phyloP scores from a whole-genome alignment of 2,888 invertebrate species.

The Idaea straminata region DNA sequence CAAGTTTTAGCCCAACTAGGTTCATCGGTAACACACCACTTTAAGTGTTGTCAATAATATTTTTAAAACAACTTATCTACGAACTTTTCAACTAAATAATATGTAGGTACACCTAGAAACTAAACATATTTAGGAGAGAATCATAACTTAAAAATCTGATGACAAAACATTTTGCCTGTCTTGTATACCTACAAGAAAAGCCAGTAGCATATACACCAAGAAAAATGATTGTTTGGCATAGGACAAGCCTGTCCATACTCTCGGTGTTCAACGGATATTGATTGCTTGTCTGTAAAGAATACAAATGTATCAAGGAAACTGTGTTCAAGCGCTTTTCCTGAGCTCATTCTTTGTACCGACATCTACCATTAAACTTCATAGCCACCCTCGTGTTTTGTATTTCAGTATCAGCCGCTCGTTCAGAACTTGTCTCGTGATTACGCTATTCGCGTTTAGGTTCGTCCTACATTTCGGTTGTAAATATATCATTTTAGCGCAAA shows the following conservation, averaged over 20 bases:
- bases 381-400: constrained; percentile 40
- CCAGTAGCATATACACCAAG: constrained; percentile 29
- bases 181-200: background rate
- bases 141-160: background rate
- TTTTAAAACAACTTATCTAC: too few species aligned
- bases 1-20: too few species aligned
- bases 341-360: constrained; percentile 66
- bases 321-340: constrained; percentile 51
- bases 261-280: constrained; percentile 68
- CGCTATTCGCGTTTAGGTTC: background rate
- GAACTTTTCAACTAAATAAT: too few species aligned
- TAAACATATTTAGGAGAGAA: too few species aligned
- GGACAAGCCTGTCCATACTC: constrained; percentile 58
- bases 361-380: constrained; percentile 70
- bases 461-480: constrained; percentile 1
- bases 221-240: constrained; percentile 51
- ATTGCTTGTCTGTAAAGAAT: constrained; percentile 76
- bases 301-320: constrained; percentile 74
- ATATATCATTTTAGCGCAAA: background rate
- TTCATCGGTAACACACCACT: too few species aligned
- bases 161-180: constrained; percentile 2
- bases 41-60: too few species aligned
- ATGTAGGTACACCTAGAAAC: too few species aligned
- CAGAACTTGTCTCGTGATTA: constrained; percentile 24
- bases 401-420: constrained; percentile 27